Percentiles rank a stretch among this genome's conserved stretches.
Evolutionary conservation across 2,797 vertebrate genomes (phyloP).

Genomic region (Pseudomugil gertrudae): DNA sequence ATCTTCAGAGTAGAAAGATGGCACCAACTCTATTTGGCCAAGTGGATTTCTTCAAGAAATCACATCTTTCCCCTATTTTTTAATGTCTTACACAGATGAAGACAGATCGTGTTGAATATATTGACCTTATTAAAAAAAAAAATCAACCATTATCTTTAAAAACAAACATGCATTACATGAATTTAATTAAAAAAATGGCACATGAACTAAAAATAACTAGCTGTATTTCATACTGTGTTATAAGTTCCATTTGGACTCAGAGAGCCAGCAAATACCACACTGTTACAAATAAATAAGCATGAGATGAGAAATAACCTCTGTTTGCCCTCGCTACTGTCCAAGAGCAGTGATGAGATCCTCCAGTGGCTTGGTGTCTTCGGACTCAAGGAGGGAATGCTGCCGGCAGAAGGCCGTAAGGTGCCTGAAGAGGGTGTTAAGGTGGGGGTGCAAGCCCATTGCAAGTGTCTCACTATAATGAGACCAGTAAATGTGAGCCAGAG

Average conservation of each 20-base stretch:
- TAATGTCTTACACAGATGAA: constrained; percentile 18
- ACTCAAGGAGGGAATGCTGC: constrained; percentile 82
- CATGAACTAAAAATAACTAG: constrained; percentile 32
- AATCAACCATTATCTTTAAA: constrained; percentile 46
- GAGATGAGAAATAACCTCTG: constrained; percentile 13
- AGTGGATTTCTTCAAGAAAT: constrained; percentile 2
- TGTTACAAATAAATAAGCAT: constrained; percentile 27
- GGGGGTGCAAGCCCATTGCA: constrained; percentile 81
- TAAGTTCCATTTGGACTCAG: constrained; percentile 17
- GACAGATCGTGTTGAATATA: constrained; percentile 35
- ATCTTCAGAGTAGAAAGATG: constrained; percentile 8
- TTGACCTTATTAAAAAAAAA: constrained; percentile 39
- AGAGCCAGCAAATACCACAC: constrained; percentile 4
- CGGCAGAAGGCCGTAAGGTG: constrained; percentile 84
- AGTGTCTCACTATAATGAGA: constrained; percentile 83
- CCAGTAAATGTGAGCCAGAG: constrained; percentile 87
- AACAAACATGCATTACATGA: constrained; percentile 51
- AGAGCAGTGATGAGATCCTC: constrained; percentile 82
- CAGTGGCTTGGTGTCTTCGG: constrained; percentile 78
- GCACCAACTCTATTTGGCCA: constrained; percentile 13
- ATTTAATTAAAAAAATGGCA: constrained; percentile 31
- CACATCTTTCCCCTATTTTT: background rate
- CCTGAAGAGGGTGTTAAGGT: constrained; percentile 86
- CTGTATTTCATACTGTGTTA: constrained; percentile 25
- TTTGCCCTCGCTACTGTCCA: constrained; percentile 31